phyloP scores from a whole-genome alignment of 2,888 invertebrate genomes.

The Auanema freiburgensis region DNA sequence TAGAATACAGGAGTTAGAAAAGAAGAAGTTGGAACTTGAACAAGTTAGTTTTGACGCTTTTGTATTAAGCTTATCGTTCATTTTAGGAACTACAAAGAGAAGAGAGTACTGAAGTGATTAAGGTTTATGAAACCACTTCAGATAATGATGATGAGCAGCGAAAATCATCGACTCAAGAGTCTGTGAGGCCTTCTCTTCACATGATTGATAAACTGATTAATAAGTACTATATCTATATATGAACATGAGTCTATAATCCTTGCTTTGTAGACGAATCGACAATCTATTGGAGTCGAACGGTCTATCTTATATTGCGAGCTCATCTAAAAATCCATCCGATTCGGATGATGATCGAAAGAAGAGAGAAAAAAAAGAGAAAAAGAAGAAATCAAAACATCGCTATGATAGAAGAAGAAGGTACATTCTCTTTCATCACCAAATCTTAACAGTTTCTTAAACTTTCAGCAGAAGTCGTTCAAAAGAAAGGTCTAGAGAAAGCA shows the following conservation, averaged over 20 bases:
- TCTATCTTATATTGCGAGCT: slow-evolving; percentile 2
- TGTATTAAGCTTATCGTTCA: background rate
- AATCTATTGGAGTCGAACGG: slow-evolving; percentile 19
- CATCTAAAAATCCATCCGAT: background rate
- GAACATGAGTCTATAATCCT: background rate
- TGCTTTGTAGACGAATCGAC: slow-evolving; percentile 15
- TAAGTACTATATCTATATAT: slow-evolving; percentile 8
- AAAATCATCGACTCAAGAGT: too few species aligned
- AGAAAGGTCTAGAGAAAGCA: background rate
- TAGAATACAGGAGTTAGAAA: slow-evolving; percentile 21
- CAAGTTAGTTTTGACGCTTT: slow-evolving; percentile 13
- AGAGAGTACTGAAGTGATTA: background rate
- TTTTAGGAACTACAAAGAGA: slow-evolving; percentile 15
- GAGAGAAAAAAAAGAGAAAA: slow-evolving; percentile 12
- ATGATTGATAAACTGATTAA: slow-evolving; percentile 35
- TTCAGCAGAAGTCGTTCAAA: slow-evolving; percentile 4
- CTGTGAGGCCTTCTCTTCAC: slow-evolving; percentile 6
- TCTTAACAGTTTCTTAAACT: background rate
- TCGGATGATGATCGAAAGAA: slow-evolving; percentile 6
- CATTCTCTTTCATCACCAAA: background rate
- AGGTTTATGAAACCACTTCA: slow-evolving; percentile 4
- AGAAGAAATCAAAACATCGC: slow-evolving; percentile 12
- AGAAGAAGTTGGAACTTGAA: slow-evolving; percentile 30
- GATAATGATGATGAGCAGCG: too few species aligned
- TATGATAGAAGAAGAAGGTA: slow-evolving; percentile 16